phyloP scores from a whole-genome alignment of 2,797 vertebrate genomes.

The Coregonus ussuriensis region DNA sequence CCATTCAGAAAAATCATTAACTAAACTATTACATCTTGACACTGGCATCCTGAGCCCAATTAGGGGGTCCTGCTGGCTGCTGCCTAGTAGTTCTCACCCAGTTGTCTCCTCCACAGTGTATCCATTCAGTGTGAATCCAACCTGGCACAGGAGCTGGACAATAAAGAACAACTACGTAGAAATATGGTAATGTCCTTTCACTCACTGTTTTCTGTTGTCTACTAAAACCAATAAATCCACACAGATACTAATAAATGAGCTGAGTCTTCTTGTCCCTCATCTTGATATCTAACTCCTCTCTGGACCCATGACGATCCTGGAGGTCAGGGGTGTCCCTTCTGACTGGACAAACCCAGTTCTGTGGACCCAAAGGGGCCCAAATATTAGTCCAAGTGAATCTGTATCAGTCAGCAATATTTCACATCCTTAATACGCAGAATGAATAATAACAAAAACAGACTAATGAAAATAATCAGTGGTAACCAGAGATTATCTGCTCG shows the following conservation, averaged over 20 bases:
- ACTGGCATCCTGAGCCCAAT: slow-evolving; percentile 1
- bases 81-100: neutral
- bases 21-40: slow-evolving; percentile 7
- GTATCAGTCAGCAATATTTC: neutral
- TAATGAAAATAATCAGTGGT: slow-evolving; percentile 1
- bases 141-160: neutral
- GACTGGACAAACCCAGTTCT: neutral
- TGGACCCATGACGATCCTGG: too few relatives aligned
- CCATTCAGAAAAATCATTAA: neutral
- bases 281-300: neutral
- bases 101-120: neutral
- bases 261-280: neutral
- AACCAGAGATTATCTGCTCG: neutral
- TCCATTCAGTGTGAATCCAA: neutral
- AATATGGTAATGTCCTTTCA: neutral
- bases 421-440: neutral
- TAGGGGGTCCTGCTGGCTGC: neutral
- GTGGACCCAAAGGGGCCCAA: neutral
- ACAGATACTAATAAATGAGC: neutral
- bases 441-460: neutral
- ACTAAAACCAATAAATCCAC: neutral
- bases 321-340: slow-evolving; percentile 6
- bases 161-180: neutral
- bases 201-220: neutral
- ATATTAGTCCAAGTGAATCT: neutral